Evolutionary conservation across 2,888 invertebrate genomes (phyloP), one percentile per base, ranked within the genome.

Genomic region (Crioceris asparagi): DNA sequence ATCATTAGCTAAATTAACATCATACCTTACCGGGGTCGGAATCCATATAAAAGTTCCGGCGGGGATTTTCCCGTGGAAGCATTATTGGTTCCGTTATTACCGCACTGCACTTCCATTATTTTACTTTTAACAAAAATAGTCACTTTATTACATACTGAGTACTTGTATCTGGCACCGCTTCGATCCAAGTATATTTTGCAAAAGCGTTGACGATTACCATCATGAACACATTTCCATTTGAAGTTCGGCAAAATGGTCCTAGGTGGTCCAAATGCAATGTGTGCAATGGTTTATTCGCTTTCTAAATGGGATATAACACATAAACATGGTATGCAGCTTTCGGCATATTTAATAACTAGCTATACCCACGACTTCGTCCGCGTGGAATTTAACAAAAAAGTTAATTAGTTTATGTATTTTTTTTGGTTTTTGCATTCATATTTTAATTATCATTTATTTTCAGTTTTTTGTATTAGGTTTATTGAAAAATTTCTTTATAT

Each of bases 161-260:
- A 12, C 29, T 29, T 8, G 29, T 29, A 11, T 29, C 29, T 29
- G 7, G 12, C 7, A 29, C 12, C n/a, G 41, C 19, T 19, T 44
- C 32, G n/a, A 39, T 17, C 26, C 30, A 38, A 18, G 29, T 19
- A 32, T 32, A 56, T 38, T 52, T 51, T 6, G 53, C 49, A 32
- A 51, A 53, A 4, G 48, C 41, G 30, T 51, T 49, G 17, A 49
- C 47, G 0, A 41, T 19, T 2, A 54, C 53, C 11, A 53, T 32
- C n/a, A 55, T 36, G 12, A 8, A 29, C n/a, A 7, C 12, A 29
- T 29, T 29, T n/a, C 29, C 29, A 29, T 29, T 12, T 8, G 12
- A 12, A 12, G 8, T 23, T n/a, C n/a, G 7, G n/a, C 23, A 23
- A n/a, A 23, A 23, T 23, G 23, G 54, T 3, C 53, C 53, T 18